Conservation (phyloP, 2,797 vertebrate genomes). For the Spondyliosoma cantharus region DNA sequence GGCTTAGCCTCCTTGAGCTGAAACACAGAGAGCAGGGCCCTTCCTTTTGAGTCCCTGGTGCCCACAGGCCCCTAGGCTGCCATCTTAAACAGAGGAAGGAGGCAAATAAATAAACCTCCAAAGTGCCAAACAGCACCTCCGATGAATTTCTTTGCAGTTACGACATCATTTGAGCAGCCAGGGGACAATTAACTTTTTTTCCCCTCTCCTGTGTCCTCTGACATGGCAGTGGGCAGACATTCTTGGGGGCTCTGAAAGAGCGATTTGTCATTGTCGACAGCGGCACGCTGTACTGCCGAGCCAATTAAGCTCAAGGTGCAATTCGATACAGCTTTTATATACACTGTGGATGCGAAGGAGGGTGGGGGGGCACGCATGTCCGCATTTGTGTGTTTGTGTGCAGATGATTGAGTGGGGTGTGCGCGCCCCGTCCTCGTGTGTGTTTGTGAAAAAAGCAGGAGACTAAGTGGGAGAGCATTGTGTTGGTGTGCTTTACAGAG, state of each 20-base stretch:
- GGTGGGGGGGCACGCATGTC: conserved; percentile 37
- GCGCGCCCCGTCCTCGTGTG: conserved; percentile 35
- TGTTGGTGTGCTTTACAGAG: conserved; percentile 70
- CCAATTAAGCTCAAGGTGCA: conserved; percentile 85
- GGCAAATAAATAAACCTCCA: conserved; percentile 79
- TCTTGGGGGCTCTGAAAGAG: conserved; percentile 80
- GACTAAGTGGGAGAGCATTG: conserved; percentile 75
- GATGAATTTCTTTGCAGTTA: conserved; percentile 78
- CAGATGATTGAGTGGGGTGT: conserved; percentile 67
- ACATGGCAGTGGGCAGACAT: conserved; percentile 75
- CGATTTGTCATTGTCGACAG: conserved; percentile 86
- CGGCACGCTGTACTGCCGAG: conserved; percentile 79
- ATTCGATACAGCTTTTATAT: conserved; percentile 86
- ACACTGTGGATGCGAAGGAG: conserved; percentile 76
- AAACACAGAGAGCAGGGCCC: conserved; percentile 52
- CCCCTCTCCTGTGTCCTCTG: conserved; percentile 70
- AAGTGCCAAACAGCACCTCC: conserved; percentile 61
- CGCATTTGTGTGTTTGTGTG: conserved; percentile 71
- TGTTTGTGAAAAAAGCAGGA: conserved; percentile 62
- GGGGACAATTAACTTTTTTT: conserved; percentile 81
- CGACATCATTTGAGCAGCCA: conserved; percentile 78
- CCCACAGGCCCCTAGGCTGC: conserved; percentile 52
- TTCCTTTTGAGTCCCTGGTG: conserved; percentile 50
- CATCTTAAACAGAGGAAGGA: conserved; percentile 72
- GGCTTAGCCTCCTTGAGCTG: conserved; percentile 22